Evolutionary conservation across 2,888 invertebrate genomes (phyloP).

Genomic region (Meteorus cinctellus): DNA sequence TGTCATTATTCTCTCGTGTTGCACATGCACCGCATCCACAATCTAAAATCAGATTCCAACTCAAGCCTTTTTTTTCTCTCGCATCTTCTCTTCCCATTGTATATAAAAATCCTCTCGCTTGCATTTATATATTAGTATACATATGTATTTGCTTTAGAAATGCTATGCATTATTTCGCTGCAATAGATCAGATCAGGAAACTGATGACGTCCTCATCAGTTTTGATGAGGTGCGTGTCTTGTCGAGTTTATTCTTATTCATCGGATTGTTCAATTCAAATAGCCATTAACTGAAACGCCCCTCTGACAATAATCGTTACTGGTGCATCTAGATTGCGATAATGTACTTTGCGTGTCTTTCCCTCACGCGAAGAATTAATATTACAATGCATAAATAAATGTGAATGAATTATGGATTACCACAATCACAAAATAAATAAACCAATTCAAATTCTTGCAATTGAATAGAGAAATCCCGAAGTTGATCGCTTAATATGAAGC

Average conservation of each 20-base stretch:
- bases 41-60: neutral
- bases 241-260: neutral
- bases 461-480: too few species aligned
- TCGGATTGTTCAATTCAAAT: neutral
- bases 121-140: too few species aligned
- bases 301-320: neutral
- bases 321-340: constrained; percentile 6
- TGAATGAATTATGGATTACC: neutral
- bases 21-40: constrained; percentile 34
- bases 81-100: neutral
- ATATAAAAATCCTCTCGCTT: neutral
- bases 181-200: neutral
- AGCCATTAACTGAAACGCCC: neutral
- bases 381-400: neutral
- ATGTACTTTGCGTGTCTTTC: neutral
- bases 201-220: neutral
- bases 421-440: neutral
- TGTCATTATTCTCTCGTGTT: constrained; percentile 45
- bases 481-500: too few species aligned
- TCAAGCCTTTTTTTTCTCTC: neutral
- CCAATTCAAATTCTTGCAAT: too few species aligned
- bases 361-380: neutral
- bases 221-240: neutral
- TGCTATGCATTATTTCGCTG: neutral
- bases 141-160: too few species aligned